Percentiles rank a stretch among this genome's conserved stretches.
Evolutionary conservation across 2,113 vertebrate genomes (phyloP).

Genomic region (Tylochromis polylepis): DNA sequence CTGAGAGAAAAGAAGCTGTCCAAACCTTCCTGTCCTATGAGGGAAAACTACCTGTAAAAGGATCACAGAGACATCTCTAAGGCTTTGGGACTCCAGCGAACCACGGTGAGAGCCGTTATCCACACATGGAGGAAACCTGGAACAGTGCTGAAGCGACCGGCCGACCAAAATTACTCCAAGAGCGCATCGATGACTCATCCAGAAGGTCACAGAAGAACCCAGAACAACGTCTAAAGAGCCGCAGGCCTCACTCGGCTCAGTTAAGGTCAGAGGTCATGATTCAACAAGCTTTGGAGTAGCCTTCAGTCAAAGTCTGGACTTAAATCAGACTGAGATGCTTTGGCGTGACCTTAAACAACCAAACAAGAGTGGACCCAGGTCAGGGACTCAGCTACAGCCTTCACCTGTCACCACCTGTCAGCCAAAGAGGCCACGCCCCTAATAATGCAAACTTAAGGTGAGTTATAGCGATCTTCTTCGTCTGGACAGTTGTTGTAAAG

Average conservation of each 20-base stretch:
- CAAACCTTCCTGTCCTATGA: accelerated
- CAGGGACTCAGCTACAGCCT: neutral
- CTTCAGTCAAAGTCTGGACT: neutral
- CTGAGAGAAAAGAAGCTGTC: neutral
- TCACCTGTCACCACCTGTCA: neutral
- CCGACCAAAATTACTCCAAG: neutral
- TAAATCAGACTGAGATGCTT: neutral
- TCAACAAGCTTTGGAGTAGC: neutral
- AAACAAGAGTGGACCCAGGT: neutral
- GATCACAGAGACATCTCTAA: neutral
- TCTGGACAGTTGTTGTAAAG: neutral
- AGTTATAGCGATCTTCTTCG: neutral
- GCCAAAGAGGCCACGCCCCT: neutral
- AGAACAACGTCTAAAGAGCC: neutral
- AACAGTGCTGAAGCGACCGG: accelerated
- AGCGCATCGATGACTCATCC: accelerated
- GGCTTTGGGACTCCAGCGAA: neutral
- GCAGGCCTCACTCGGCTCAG: neutral
- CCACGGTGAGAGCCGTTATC: neutral
- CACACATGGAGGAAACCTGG: neutral
- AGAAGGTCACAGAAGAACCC: neutral
- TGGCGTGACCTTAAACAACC: neutral
- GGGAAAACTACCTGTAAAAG: neutral
- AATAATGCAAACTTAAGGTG: neutral
- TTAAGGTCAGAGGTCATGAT: neutral